Evolutionary conservation across 2,797 vertebrate species (phyloP).

Genomic region (Tenualosa thibaudeaui): DNA sequence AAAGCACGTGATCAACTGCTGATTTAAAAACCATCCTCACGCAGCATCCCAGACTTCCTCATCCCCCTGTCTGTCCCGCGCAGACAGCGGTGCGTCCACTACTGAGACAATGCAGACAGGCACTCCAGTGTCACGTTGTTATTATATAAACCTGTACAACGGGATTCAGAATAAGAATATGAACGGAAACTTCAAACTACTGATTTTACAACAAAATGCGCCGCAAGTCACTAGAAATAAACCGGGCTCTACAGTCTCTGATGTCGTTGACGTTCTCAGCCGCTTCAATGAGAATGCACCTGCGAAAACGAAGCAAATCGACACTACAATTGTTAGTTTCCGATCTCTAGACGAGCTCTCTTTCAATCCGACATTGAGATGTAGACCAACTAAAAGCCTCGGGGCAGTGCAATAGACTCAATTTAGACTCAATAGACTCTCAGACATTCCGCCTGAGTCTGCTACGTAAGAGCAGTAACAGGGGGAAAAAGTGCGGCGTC

Average conservation of each 20-base stretch:
- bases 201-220: slow-evolving; percentile 6
- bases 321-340: background rate
- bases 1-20: slow-evolving; percentile 71
- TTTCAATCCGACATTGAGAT: background rate
- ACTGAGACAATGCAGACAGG: slow-evolving; percentile 7
- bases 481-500: slow-evolving; percentile 61
- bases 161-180: background rate
- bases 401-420: slow-evolving; percentile 40
- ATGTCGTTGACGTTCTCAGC: background rate
- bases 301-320: background rate
- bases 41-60: slow-evolving; percentile 37
- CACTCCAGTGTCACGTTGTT: background rate
- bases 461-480: slow-evolving; percentile 59
- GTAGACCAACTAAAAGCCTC: slow-evolving; percentile 2
- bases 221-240: background rate
- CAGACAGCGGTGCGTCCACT: slow-evolving; percentile 37
- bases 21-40: slow-evolving; percentile 51
- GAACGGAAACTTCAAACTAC: background rate
- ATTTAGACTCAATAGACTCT: slow-evolving; percentile 40
- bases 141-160: background rate
- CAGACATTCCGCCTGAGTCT: slow-evolving; percentile 32
- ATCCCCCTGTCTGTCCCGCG: slow-evolving; percentile 35
- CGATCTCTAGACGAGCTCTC: background rate
- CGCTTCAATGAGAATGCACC: slow-evolving; percentile 1
- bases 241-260: background rate